Evolutionary conservation across 64 coral and sea anemone genomes (phyloP).

Genomic region (Montipora cactus): DNA sequence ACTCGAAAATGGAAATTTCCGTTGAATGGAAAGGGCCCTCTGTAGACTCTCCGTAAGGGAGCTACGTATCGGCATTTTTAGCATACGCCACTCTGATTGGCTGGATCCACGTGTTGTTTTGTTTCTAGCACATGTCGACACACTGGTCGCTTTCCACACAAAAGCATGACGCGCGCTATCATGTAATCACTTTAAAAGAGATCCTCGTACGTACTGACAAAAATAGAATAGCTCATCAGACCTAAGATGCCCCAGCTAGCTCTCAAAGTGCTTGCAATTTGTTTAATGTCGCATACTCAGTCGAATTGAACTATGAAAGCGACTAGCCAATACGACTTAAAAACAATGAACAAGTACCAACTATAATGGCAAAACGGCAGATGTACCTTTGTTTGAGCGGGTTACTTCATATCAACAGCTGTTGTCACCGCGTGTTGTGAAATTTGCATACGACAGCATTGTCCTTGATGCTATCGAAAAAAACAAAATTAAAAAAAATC

Average conservation of each 20-base stretch:
- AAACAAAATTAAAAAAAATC: background rate
- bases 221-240: background rate
- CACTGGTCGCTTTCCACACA: background rate
- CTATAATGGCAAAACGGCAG: background rate
- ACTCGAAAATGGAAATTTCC: too few relatives aligned
- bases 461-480: background rate
- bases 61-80: background rate
- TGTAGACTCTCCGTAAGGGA: too few relatives aligned
- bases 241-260: background rate
- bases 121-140: background rate
- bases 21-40: too few relatives aligned
- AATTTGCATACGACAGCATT: constrained; percentile 23
- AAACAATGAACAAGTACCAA: background rate
- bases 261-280: background rate
- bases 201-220: background rate
- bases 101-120: constrained; percentile 46
- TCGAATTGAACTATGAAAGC: background rate
- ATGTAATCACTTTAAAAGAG: background rate
- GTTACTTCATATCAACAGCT: background rate
- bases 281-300: background rate
- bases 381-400: constrained; percentile 28
- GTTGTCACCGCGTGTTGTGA: background rate
- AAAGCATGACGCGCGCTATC: background rate
- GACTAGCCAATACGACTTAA: background rate
- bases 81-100: background rate